Conservation (phyloP, 2,113 vertebrate genomes). For the Corythaixoides concolor region DNA sequence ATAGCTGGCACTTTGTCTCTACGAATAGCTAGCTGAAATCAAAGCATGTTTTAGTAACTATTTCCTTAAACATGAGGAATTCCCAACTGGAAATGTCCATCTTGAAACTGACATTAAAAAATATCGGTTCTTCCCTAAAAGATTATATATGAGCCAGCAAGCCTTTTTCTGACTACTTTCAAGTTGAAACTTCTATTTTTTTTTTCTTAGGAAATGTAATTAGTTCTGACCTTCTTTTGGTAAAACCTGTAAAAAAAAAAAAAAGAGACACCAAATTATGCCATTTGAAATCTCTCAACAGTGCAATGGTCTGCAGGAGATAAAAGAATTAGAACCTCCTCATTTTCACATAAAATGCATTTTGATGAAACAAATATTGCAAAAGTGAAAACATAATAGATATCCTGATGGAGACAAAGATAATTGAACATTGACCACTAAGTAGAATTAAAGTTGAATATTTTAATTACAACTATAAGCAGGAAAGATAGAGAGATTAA, state of each 20-base stretch:
- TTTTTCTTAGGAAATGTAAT: neutral
- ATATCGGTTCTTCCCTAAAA: neutral
- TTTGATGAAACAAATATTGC: neutral
- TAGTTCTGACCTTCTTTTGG: neutral
- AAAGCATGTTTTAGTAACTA: neutral
- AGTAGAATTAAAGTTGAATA: accelerated
- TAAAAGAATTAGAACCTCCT: neutral
- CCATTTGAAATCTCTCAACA: neutral
- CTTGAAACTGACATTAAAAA: neutral
- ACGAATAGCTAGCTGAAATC: neutral
- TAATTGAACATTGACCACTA: neutral
- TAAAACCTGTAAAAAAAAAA: neutral
- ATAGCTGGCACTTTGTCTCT: neutral
- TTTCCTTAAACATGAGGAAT: neutral
- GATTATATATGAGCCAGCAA: neutral
- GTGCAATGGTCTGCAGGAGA: neutral
- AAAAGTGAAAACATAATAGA: neutral
- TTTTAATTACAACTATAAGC: neutral
- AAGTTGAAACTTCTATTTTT: neutral
- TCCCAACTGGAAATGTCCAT: neutral
- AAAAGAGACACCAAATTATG: neutral
- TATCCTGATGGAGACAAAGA: neutral
- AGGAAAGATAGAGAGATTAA: neutral
- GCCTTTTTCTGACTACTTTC: neutral
- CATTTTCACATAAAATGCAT: neutral